Percentiles rank a stretch among this genome's conserved stretches.
These are phyloP conservation scores for Epinotia brunnichana DNA, from an alignment of 2,888 invertebrate genomes.

Conservation along the genomic window DNA sequence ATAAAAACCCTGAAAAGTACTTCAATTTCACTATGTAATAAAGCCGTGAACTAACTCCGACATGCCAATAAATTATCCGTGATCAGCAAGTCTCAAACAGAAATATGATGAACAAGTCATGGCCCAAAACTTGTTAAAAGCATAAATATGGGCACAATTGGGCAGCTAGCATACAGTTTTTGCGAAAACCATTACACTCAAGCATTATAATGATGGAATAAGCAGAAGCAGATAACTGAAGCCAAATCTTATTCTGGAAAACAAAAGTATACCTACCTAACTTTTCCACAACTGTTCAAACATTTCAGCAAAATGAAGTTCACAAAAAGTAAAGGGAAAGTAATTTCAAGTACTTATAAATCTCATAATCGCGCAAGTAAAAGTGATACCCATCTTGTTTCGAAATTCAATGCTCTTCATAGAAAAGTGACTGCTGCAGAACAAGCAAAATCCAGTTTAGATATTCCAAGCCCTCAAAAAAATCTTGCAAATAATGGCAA, in stretches of 20 bases:
- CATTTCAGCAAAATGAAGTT: conserved; percentile 14
- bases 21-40: too few relatives aligned
- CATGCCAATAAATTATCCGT: background rate
- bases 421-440: background rate
- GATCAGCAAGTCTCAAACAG: background rate
- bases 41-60: background rate
- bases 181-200: background rate
- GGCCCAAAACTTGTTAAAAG: background rate
- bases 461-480: background rate
- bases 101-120: background rate
- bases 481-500: background rate
- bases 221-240: background rate
- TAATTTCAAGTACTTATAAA: conserved; percentile 1
- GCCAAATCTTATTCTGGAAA: background rate
- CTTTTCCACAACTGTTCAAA: background rate
- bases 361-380: background rate
- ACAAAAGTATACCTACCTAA: background rate
- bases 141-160: background rate
- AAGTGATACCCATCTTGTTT: conserved; percentile 5
- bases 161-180: background rate
- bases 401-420: background rate
- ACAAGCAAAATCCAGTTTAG: background rate
- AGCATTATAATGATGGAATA: background rate
- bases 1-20: background rate
- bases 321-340: background rate